phyloP scores from a whole-genome alignment of 2,113 vertebrate genomes.

The Nesoenas mayeri region DNA sequence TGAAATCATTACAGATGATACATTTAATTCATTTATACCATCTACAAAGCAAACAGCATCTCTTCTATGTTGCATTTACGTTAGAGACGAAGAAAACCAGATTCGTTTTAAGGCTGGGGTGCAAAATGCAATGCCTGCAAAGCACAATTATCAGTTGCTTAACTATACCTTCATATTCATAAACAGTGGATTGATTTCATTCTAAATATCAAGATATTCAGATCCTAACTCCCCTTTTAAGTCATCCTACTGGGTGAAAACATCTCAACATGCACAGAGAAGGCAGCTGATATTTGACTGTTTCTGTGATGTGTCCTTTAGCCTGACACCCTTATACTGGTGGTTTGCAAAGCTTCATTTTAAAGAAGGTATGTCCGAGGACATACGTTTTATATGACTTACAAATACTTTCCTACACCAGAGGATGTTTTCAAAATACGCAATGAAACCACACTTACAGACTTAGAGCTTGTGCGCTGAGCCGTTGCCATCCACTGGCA shows the following conservation, averaged over 20 bases:
- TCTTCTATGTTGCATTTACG: neutral
- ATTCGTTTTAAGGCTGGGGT: neutral
- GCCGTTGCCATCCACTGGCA: constrained; percentile 21
- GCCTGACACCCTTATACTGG: neutral
- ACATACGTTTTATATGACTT: neutral
- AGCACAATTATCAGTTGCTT: neutral
- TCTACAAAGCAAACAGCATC: neutral
- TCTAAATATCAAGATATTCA: neutral
- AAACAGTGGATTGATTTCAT: neutral
- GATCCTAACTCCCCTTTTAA: neutral
- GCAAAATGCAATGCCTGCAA: neutral
- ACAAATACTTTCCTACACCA: neutral
- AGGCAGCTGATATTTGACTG: neutral
- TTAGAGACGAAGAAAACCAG: neutral
- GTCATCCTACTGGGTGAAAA: neutral
- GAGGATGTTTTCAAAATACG: neutral
- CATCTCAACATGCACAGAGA: neutral
- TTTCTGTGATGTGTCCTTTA: neutral
- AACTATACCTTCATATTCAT: neutral
- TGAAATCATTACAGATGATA: neutral
- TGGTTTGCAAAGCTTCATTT: neutral
- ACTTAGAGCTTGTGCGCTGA: neutral
- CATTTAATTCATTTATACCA: neutral
- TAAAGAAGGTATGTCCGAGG: neutral
- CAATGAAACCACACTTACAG: neutral